Conservation (phyloP, 1,140 invertebrate species). For the Parasteatoda tepidariorum region DNA sequence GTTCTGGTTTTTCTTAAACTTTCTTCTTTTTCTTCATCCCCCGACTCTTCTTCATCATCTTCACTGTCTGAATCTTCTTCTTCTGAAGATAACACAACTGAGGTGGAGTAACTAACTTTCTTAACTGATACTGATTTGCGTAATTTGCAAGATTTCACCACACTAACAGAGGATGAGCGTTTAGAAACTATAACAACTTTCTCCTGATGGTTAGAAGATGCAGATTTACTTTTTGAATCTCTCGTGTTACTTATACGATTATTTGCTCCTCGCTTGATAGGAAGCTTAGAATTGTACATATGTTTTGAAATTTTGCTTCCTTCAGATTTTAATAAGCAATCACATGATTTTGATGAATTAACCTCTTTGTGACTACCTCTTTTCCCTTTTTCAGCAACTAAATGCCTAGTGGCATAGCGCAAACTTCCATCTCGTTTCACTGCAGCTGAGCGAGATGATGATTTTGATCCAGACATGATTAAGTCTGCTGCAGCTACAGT, state of each 20-base stretch:
- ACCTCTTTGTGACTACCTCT: background rate
- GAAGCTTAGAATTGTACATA: slow-evolving; percentile 23
- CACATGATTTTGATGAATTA: slow-evolving; percentile 20
- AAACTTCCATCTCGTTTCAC: slow-evolving; percentile 22
- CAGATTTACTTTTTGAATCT: slow-evolving; percentile 9
- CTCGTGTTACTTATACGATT: background rate
- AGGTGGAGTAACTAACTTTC: slow-evolving; percentile 49
- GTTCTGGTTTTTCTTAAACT: slow-evolving; percentile 19
- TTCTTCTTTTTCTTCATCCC: slow-evolving; percentile 17
- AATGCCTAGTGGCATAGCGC: slow-evolving; percentile 39
- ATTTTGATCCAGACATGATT: slow-evolving; percentile 32
- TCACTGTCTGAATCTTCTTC: slow-evolving; percentile 50
- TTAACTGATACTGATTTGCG: slow-evolving; percentile 38
- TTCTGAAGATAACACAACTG: slow-evolving; percentile 42
- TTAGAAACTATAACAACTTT: slow-evolving; percentile 55
- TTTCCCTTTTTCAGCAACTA: slow-evolving; percentile 23
- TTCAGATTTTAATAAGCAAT: slow-evolving; percentile 40
- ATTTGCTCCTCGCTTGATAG: slow-evolving; percentile 9
- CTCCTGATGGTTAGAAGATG: slow-evolving; percentile 6
- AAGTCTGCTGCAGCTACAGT: background rate
- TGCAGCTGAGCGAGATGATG: background rate
- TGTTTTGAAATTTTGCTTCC: slow-evolving; percentile 9
- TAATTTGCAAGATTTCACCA: slow-evolving; percentile 39
- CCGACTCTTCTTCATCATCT: slow-evolving; percentile 1
- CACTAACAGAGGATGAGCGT: slow-evolving; percentile 53